These are phyloP conservation scores for Amblyopsis rosae DNA, from an alignment of 2,113 vertebrate species.

Conservation along the genomic window DNA sequence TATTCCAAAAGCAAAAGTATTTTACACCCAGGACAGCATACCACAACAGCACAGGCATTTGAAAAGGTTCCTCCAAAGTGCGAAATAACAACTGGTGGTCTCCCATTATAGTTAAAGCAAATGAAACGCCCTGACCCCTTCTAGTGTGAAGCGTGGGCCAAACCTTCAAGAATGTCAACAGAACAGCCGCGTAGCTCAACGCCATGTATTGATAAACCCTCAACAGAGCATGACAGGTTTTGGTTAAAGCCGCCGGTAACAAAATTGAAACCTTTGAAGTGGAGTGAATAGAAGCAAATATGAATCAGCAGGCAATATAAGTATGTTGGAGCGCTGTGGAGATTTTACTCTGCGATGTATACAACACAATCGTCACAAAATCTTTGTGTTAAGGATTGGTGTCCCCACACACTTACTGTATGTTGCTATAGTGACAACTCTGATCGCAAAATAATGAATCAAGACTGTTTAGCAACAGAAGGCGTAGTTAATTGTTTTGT, in stretches of 20 bases:
- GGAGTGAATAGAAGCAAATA: slow-evolving; percentile 45
- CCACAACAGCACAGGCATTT: slow-evolving; percentile 45
- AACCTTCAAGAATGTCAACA: slow-evolving; percentile 73
- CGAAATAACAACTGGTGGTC: slow-evolving; percentile 73
- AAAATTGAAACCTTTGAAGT: not conserved
- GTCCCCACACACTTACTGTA: too few species aligned
- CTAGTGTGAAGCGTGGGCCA: slow-evolving; percentile 67
- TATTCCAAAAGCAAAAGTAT: slow-evolving; percentile 22
- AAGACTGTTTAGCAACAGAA: slow-evolving; percentile 18
- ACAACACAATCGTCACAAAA: too few species aligned
- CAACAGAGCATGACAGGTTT: slow-evolving; percentile 22
- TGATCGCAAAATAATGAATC: not conserved
- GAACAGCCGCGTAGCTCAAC: slow-evolving; percentile 56
- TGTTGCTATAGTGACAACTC: slow-evolving; percentile 6
- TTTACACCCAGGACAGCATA: slow-evolving; percentile 46
- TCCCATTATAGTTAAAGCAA: slow-evolving; percentile 69
- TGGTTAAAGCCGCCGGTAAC: slow-evolving; percentile 34
- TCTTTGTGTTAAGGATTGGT: too few species aligned
- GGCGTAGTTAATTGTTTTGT: slow-evolving; percentile 50
- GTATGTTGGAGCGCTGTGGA: too few species aligned
- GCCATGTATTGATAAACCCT: slow-evolving; percentile 43
- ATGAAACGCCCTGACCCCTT: slow-evolving; percentile 63
- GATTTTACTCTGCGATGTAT: too few species aligned
- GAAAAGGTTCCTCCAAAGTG: slow-evolving; percentile 62
- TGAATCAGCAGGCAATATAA: slow-evolving; percentile 20